phyloP scores from a whole-genome alignment of 2,888 invertebrate species.

The Yponomeuta cagnagella region DNA sequence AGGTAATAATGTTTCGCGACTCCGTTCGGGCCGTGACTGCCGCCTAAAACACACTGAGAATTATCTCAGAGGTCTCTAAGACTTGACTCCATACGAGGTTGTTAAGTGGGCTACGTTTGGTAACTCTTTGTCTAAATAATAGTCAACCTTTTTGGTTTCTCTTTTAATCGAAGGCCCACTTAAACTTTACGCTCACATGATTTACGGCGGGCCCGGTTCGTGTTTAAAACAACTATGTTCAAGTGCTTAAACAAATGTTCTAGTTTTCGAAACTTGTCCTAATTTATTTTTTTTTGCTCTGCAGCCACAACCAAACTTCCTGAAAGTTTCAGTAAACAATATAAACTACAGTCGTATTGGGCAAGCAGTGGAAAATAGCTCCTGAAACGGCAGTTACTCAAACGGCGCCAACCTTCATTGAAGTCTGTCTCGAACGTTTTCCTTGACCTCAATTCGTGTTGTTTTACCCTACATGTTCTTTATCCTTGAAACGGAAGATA shows the following conservation, averaged over 20 bases:
- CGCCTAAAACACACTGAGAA: background rate
- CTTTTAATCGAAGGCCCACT: background rate
- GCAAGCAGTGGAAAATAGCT: background rate
- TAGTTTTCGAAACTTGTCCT: background rate
- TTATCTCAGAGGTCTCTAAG: background rate
- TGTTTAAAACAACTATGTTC: background rate
- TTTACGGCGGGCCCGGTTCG: background rate
- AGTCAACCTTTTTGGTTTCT: background rate
- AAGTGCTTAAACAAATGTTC: background rate
- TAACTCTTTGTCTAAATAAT: background rate
- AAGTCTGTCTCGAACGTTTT: constrained; percentile 10
- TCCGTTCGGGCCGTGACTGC: background rate
- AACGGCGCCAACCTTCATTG: constrained; percentile 5
- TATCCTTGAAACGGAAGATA: constrained; percentile 3
- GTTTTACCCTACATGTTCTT: background rate
- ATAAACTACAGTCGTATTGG: background rate
- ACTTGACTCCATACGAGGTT: background rate
- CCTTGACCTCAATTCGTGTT: constrained; percentile 10
- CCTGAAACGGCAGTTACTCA: constrained; percentile 1
- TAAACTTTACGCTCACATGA: background rate
- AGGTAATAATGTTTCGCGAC: constrained; percentile 9
- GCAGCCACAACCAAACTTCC: background rate
- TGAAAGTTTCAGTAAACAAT: background rate
- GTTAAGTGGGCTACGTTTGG: background rate
- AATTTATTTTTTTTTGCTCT: background rate